These are phyloP conservation scores for Carlito syrichta DNA, from an alignment of 2,113 vertebrate species.

Conservation along the genomic window DNA sequence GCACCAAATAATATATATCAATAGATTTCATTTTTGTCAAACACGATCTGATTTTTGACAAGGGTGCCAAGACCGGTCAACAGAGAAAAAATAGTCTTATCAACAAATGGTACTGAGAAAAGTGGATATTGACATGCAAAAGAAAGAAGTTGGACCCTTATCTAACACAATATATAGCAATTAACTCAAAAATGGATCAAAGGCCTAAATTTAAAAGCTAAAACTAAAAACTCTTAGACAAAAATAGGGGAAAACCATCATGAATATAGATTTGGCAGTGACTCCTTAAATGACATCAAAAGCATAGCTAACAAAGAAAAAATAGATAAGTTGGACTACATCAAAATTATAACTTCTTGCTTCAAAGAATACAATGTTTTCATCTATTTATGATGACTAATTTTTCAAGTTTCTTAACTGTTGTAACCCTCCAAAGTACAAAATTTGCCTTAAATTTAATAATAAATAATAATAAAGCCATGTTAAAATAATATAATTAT, in stretches of 20 bases:
- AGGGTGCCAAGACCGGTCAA: not conserved
- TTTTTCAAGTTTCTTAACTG: not conserved
- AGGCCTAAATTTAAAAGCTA: not conserved
- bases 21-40: not conserved
- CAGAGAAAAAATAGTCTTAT: not conserved
- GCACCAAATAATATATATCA: not conserved
- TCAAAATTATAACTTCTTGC: not conserved
- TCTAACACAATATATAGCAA: not conserved
- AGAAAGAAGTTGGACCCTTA: not conserved
- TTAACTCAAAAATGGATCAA: not conserved
- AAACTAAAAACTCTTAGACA: not conserved
- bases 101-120: not conserved
- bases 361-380: not conserved
- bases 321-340: not conserved
- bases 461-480: not conserved
- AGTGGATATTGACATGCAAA: not conserved
- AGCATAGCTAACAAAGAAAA: not conserved
- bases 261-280: not conserved
- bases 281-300: not conserved
- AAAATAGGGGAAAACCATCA: not conserved
- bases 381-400: not conserved
- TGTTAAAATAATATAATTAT: too few relatives aligned
- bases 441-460: constrained; percentile 24
- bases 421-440: not conserved
- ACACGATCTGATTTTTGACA: not conserved